Evolutionary conservation across 2,797 vertebrate species (phyloP).

Genomic region (Ptychobarbus kaznakovi): DNA sequence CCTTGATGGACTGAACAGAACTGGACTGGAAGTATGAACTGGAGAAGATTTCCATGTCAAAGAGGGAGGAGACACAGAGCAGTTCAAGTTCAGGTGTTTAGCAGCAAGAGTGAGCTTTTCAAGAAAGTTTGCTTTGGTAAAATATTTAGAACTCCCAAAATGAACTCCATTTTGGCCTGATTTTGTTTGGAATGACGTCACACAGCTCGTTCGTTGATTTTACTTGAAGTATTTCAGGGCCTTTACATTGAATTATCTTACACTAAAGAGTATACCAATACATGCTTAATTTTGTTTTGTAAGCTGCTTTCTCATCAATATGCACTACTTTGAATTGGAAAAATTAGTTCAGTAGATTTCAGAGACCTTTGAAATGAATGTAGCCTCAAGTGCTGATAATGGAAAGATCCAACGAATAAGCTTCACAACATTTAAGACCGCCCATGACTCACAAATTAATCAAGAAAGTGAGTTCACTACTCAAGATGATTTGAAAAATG

Average conservation of each 20-base stretch:
- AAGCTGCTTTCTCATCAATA: not conserved
- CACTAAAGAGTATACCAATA: not conserved
- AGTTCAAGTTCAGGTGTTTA: not conserved
- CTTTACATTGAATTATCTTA: not conserved
- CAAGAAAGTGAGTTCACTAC: not conserved
- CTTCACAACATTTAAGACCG: slow-evolving; percentile 1
- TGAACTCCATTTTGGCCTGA: not conserved
- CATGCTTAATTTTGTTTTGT: not conserved
- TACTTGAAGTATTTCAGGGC: not conserved
- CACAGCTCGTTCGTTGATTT: not conserved
- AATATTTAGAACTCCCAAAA: not conserved
- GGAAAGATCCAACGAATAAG: not conserved
- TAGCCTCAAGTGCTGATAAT: not conserved
- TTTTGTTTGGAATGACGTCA: not conserved
- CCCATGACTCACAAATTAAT: not conserved
- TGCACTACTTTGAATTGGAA: not conserved
- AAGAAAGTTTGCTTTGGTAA: not conserved
- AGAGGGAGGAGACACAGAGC: not conserved
- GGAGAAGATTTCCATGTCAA: not conserved
- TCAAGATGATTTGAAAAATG: not conserved
- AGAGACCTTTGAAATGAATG: not conserved
- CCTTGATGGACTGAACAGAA: not conserved
- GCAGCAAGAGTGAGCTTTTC: not conserved
- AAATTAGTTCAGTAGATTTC: not conserved
- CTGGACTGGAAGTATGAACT: not conserved